Evolutionary conservation across 2,888 invertebrate species (phyloP).

Genomic region (Amblyjoppa proteus): DNA sequence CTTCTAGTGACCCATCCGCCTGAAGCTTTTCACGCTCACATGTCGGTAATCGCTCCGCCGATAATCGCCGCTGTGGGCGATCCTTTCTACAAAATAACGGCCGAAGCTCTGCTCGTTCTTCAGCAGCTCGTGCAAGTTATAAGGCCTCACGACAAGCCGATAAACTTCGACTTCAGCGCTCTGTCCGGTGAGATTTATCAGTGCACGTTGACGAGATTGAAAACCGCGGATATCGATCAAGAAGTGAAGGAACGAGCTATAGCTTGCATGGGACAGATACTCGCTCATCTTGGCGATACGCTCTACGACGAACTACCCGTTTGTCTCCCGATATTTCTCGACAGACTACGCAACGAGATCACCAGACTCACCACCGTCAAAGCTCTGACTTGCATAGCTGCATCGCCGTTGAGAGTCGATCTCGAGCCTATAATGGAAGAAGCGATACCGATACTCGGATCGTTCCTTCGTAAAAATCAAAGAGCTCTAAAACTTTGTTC

Average conservation of each 20-base stretch:
- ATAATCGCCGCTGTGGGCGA: conserved; percentile 96
- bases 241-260: conserved; percentile 99
- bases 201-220: conserved; percentile 93
- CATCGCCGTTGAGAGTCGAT: conserved; percentile 94
- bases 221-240: conserved; percentile 98
- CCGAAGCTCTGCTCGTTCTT: conserved; percentile 96
- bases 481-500: conserved; percentile 97
- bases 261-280: conserved; percentile 97
- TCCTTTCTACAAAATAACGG: conserved; percentile 99
- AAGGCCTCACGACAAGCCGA: conserved; percentile 89
- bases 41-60: conserved; percentile 92
- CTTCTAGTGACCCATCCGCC: conserved; percentile 92
- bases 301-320: conserved; percentile 92
- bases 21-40: conserved; percentile 92
- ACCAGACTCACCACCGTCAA: conserved; percentile 98
- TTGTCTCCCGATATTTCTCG: conserved; percentile 97
- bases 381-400: conserved; percentile 97
- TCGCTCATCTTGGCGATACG: conserved; percentile 96
- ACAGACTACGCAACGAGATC: conserved; percentile 98
- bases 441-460: conserved; percentile 95
- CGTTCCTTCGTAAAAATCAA: conserved; percentile 98
- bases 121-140: conserved; percentile 98
- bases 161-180: conserved; percentile 91
- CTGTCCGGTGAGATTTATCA: conserved; percentile 93
- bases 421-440: conserved; percentile 93